Conservation (phyloP, 2,113 vertebrate genomes). For the Scomber colias region DNA sequence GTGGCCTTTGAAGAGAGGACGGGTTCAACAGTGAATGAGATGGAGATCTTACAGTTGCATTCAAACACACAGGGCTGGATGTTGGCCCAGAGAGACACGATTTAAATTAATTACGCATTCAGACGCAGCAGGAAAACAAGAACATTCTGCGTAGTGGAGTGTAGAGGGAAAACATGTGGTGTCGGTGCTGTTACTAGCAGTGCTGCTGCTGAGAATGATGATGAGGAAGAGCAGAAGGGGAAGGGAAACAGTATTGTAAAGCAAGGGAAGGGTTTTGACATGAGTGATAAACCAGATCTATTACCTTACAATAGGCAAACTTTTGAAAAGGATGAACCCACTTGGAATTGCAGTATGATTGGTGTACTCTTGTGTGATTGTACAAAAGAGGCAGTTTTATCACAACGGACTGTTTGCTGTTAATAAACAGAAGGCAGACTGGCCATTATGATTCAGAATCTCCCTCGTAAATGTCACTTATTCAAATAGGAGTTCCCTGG, state of each 20-base stretch:
- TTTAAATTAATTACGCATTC: conserved; percentile 38
- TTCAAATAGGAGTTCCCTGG: conserved; percentile 9
- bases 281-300: conserved; percentile 5
- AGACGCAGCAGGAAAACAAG: conserved; percentile 9
- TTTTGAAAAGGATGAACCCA: neutral
- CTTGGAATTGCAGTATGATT: neutral
- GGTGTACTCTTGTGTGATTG: conserved; percentile 5
- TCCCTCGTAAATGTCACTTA: neutral
- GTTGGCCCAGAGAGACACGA: conserved; percentile 14
- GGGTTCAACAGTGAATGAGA: conserved; percentile 47
- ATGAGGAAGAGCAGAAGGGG: neutral
- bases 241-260: neutral
- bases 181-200: conserved; percentile 12
- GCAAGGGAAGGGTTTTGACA: conserved; percentile 1
- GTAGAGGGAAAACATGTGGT: conserved; percentile 16
- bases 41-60: conserved; percentile 14
- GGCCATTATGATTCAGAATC: neutral
- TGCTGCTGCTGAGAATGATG: conserved; percentile 2
- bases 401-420: neutral
- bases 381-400: conserved; percentile 19
- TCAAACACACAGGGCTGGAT: conserved; percentile 36
- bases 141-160: neutral
- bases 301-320: neutral
- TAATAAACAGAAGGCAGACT: conserved; percentile 18
- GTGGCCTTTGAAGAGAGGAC: conserved; percentile 47